Base-by-base conservation (phyloP, 2,797 vertebrate genomes). In the Decapterus maruadsi region DNA sequence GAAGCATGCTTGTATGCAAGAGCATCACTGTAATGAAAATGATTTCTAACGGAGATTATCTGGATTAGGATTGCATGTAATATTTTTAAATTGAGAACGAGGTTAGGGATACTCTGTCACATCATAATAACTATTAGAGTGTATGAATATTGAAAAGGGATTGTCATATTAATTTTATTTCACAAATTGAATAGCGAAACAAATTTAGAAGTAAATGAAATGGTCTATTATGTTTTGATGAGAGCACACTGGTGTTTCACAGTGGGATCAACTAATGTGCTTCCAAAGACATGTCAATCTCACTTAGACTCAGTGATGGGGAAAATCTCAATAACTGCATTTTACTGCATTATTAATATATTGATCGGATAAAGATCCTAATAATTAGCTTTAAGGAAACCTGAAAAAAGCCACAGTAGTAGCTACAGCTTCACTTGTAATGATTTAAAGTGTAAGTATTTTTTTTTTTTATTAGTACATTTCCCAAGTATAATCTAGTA, bases 61-160 rank as follows among this genome's bases (percentile, higher is more conserved):
- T 60, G 77, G 83, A 90, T 92, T 86, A 91, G 77, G 80, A 85
- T 86, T 87, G 74, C 66, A 68, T 81, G 78, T 77, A 13, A 77
- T 83, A 40, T 60, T 77, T 82, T 80, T 34, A 62, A 76, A 76
- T 54, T 64, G 55, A 78, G 61, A 77, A 42, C n/a, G 62, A 67
- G 58, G 70, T 65, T 79, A 75, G 34, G n/a, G 71, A 80, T 82
- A 80, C 72, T 73, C 65, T 14, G 43, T 76, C 67, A 74, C 57
- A 54, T 57, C 51, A 62, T 72, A 72, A 81, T 86, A 69, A 70
- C 26, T 34, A 31, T 83, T 68, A 72, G 72, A 72, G 42, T 61
- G 69, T 34, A 71, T 84, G 60, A 70, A 65, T 73, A 68, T 80
- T 77, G 45, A 66, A 81, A 65, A 38, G 19, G 50, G 48, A 82